Conservation (phyloP, 2,888 invertebrate genomes). For the Ophion slaviceki region DNA sequence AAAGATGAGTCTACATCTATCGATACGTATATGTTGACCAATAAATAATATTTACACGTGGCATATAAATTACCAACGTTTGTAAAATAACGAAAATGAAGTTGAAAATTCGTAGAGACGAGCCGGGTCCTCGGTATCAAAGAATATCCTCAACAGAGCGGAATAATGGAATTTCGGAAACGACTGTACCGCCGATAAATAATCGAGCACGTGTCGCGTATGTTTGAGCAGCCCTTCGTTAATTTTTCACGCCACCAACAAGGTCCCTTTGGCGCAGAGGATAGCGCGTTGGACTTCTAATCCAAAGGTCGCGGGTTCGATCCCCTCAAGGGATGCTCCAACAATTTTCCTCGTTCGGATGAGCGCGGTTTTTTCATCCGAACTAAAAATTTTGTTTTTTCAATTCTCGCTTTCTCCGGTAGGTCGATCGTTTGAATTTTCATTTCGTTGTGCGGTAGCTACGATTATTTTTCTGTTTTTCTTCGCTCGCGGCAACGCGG, state of each 20-base stretch:
- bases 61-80: too few species aligned
- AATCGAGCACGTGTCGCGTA: neutral
- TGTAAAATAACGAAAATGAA: too few species aligned
- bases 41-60: too few species aligned
- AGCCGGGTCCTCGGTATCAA: too few species aligned
- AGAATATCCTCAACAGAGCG: too few species aligned
- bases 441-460: too few species aligned
- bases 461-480: too few species aligned
- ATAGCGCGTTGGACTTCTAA: conserved; percentile 74
- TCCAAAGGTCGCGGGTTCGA: conserved; percentile 74
- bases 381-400: neutral
- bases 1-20: too few species aligned
- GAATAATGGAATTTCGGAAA: too few species aligned
- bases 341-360: conserved; percentile 41
- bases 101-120: too few species aligned
- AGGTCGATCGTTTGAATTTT: neutral
- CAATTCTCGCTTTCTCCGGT: neutral
- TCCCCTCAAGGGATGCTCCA: conserved; percentile 72
- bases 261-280: conserved; percentile 73
- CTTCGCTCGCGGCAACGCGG: too few species aligned
- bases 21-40: too few species aligned
- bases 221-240: conserved; percentile 39
- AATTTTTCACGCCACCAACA: conserved; percentile 52
- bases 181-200: neutral
- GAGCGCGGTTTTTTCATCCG: conserved; percentile 7